Evolutionary conservation across 2,888 invertebrate genomes (phyloP).

Genomic region (Cyclophora albipunctata): DNA sequence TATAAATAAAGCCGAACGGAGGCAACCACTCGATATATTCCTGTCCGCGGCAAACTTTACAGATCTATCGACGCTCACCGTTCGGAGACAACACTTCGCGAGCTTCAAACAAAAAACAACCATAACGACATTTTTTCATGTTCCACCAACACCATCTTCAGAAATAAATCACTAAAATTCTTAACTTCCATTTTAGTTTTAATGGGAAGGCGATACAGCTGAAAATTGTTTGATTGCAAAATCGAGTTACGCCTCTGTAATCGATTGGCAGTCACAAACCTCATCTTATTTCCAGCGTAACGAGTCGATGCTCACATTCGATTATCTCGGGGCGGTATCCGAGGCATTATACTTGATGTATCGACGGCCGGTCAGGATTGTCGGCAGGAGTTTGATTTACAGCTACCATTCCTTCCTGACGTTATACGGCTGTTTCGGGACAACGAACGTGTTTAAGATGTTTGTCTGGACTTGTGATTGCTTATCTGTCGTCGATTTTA

Average conservation of each 20-base stretch:
- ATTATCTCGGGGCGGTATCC: conserved; percentile 74
- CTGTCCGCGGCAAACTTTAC: conserved; percentile 74
- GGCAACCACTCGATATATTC: conserved; percentile 75
- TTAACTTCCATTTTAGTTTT: no score
- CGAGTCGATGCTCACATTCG: conserved; percentile 75
- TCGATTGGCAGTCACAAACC: conserved; percentile 45
- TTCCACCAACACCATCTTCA: no score
- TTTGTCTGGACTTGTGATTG: no score
- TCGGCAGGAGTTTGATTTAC: conserved; percentile 70
- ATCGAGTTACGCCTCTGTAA: conserved; percentile 41
- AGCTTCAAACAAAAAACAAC: conserved; percentile 40
- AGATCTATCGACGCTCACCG: conserved; percentile 63
- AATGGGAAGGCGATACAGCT: conserved; percentile 24
- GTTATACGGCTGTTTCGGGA: conserved; percentile 42
- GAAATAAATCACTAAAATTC: no score
- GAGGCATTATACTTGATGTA: conserved; percentile 74
- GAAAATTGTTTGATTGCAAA: conserved; percentile 27
- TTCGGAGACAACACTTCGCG: conserved; percentile 43
- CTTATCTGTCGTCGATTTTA: no score
- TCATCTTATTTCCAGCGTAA: conserved; percentile 73
- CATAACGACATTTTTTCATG: conserved; percentile 23
- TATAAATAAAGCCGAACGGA: conserved; percentile 75
- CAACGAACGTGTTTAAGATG: no score
- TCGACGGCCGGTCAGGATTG: conserved; percentile 70
- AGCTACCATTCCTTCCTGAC: conserved; percentile 68